Conservation (phyloP, 2,113 vertebrate genomes). For the Syngnathus floridae region DNA sequence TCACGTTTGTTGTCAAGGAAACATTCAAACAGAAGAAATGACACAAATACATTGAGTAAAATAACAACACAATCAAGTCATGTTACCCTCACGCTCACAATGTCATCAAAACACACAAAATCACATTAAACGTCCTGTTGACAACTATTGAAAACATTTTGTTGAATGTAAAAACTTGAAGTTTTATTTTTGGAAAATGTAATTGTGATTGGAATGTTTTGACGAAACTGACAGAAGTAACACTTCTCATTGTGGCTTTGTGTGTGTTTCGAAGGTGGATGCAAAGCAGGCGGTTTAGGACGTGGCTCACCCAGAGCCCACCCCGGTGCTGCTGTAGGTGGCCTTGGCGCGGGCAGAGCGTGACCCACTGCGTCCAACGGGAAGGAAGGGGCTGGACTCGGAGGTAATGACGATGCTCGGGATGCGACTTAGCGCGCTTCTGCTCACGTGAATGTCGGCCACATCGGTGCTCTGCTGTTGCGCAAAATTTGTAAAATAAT, state of each 20-base stretch:
- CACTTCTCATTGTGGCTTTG: too few relatives aligned
- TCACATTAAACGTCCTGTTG: not conserved
- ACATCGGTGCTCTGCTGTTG: conserved; percentile 38
- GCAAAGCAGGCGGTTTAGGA: conserved; percentile 1
- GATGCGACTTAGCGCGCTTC: conserved; percentile 50
- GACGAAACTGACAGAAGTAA: too few relatives aligned
- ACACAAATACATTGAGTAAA: not conserved
- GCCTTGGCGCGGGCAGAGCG: conserved; percentile 18
- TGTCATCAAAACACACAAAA: not conserved
- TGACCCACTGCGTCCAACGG: conserved; percentile 41
- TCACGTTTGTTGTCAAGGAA: not conserved
- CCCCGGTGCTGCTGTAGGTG: conserved; percentile 21
- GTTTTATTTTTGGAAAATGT: too few relatives aligned
- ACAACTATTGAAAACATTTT: too few relatives aligned
- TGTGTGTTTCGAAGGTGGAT: conserved; percentile 6
- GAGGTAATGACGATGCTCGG: conserved; percentile 70
- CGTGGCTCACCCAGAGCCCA: conserved; percentile 34
- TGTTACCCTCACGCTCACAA: not conserved
- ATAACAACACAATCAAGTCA: not conserved
- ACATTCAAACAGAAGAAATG: not conserved
- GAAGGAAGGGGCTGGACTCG: conserved; percentile 61
- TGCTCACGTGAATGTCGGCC: conserved; percentile 30
- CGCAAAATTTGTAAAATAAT: not conserved
- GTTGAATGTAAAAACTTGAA: too few relatives aligned
- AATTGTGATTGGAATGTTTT: too few relatives aligned